A percentile compares a stretch with the other conserved stretches of the same genome.
Conservation (phyloP, 1,140 invertebrate species). For the Telenomus remus region DNA sequence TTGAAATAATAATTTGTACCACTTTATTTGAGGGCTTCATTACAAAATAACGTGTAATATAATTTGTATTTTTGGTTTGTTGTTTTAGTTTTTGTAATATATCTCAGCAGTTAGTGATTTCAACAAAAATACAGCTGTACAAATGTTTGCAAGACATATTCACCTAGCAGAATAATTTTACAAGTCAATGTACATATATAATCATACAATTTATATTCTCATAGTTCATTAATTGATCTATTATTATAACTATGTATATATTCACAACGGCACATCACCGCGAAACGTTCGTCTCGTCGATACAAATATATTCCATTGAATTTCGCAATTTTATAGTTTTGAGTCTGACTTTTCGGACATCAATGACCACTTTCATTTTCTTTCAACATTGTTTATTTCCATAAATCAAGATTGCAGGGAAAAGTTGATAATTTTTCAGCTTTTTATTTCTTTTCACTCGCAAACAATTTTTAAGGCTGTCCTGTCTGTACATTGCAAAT, state of each 20-base stretch:
- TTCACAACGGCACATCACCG: conserved; percentile 45
- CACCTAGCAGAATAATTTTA: conserved; percentile 22
- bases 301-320: conserved; percentile 37
- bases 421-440: no score
- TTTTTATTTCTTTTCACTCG: no score
- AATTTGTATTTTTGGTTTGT: no score
- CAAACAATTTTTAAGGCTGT: no score
- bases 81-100: conserved; percentile 45
- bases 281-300: conserved; percentile 47
- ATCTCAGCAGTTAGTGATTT: conserved; percentile 61
- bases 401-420: conserved; percentile 26
- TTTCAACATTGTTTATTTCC: conserved; percentile 6
- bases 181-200: conserved; percentile 11
- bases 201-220: conserved; percentile 9
- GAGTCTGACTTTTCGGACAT: conserved; percentile 20
- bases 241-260: conserved; percentile 8
- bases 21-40: conserved; percentile 61
- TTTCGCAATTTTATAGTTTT: conserved; percentile 25
- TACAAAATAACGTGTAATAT: conserved; percentile 67
- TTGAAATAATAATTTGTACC: conserved; percentile 56
- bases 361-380: background rate
- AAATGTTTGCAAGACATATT: conserved; percentile 43
- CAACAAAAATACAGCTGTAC: conserved; percentile 66
- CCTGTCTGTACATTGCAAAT: no score
- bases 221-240: conserved; percentile 2